phyloP scores from a whole-genome alignment of 1,140 invertebrate genomes.

The Drosophila erecta region DNA sequence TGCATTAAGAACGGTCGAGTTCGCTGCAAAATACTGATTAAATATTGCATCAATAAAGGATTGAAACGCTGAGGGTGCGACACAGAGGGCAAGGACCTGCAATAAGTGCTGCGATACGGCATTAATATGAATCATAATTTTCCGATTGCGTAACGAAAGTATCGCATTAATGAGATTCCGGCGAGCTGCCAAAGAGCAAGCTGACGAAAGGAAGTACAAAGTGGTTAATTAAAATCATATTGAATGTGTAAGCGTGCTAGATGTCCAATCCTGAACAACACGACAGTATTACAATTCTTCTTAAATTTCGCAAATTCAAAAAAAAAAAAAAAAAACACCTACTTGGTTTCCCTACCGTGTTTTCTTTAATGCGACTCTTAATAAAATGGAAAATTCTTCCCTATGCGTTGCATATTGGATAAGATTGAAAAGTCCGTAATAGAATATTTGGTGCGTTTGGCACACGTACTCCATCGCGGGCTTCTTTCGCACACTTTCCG shows the following conservation, averaged over 20 bases:
- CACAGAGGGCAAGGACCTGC: slow-evolving; percentile 14
- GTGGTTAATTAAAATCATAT: slow-evolving; percentile 17
- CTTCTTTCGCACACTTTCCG: slow-evolving; percentile 3
- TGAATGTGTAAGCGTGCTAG: not conserved
- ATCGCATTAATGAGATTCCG: slow-evolving; percentile 30
- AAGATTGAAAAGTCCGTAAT: slow-evolving; percentile 6
- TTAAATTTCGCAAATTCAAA: no score
- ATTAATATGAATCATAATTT: slow-evolving; percentile 46
- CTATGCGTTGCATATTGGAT: slow-evolving; percentile 4
- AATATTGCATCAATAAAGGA: slow-evolving; percentile 29
- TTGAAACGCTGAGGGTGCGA: slow-evolving; percentile 17
- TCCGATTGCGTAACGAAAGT: slow-evolving; percentile 29
- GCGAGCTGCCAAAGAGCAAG: slow-evolving; percentile 6
- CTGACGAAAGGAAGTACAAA: not conserved
- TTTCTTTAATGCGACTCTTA: no score
- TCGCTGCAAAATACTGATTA: slow-evolving; percentile 35
- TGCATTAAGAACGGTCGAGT: slow-evolving; percentile 31
- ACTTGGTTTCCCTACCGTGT: no score
- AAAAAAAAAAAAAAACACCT: no score
- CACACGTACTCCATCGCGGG: slow-evolving; percentile 5
- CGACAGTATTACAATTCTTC: no score
- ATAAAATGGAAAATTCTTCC: not conserved
- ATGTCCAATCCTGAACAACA: no score
- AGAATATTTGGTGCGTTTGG: slow-evolving; percentile 35
- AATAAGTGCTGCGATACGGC: slow-evolving; percentile 22